Evolutionary conservation across 2,888 invertebrate genomes (phyloP), one percentile per base, ranked within the genome.

Genomic region (Drosophila macrospina): DNA sequence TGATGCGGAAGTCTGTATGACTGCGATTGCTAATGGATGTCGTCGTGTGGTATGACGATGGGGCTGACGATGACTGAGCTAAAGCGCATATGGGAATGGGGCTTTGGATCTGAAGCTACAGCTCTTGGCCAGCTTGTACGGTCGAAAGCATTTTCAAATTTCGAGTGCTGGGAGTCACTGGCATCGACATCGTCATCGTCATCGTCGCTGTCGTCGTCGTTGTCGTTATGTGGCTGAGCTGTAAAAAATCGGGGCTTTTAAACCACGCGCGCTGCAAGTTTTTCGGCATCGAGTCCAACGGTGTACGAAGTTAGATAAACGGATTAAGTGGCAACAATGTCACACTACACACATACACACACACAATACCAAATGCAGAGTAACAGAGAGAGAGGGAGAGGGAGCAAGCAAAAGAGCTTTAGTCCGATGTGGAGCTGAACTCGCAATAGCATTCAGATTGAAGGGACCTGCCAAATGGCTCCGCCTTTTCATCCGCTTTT

Each of bases 291-390:
- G 89, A 91, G 91, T 90, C 91, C 91, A 91, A 83, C 89, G 90
- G 91, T 91, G 91, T 91, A 91, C 91, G 91, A 91, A 91, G 90
- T 86, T 91, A 91, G 91, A 91, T 91, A 91, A 91, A 91, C 90
- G 91, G 91, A 91, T 91, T 92, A 92, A 91, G 89, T 85, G 79
- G 68, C 88, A 86, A 88, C 88, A 85, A 81, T 85, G 85, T 86
- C 76, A 70, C 81, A 78, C 63, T 62, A 60, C 52, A 68, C 60
- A 45, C 62, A 67, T 44, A n/a, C n/a, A n/a, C n/a, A n/a, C n/a
- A n/a, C n/a, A n/a, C n/a, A n/a, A 57, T 45, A 54, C 44, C 16
- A 44, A 20, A 26, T 34, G 20, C n/a, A 41, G 36, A 50, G 5
- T 16, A 13, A 15, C 1, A 28, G 20, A 63, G 11, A 13, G 4